Percentiles rank a stretch among this genome's conserved stretches.
Evolutionary conservation across 2,797 vertebrate species (phyloP).

Genomic region (Chrosomus eos): DNA sequence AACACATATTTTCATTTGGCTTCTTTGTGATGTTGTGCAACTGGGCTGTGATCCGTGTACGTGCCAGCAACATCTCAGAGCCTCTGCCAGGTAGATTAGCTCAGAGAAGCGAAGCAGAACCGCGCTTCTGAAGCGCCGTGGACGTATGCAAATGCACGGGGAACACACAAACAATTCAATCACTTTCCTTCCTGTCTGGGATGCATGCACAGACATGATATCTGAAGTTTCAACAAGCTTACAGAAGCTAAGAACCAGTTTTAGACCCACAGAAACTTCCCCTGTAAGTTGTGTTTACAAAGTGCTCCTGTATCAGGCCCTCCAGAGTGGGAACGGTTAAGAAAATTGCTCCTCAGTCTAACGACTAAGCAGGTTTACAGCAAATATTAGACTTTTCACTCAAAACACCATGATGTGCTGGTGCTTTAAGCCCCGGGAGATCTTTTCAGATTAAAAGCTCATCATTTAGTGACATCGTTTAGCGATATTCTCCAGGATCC

Average conservation of each 20-base stretch:
- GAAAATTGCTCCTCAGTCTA: constrained; percentile 20
- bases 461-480: background rate
- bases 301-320: constrained; percentile 19
- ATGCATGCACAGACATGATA: constrained; percentile 75
- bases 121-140: constrained; percentile 76
- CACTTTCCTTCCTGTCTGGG: constrained; percentile 74
- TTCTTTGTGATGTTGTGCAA: constrained; percentile 72
- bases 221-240: constrained; percentile 75
- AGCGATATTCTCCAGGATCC: background rate
- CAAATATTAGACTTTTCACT: constrained; percentile 24
- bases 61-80: constrained; percentile 78
- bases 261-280: constrained; percentile 28
- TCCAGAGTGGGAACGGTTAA: constrained; percentile 3
- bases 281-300: background rate
- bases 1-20: constrained; percentile 73
- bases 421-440: background rate
- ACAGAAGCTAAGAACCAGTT: constrained; percentile 64
- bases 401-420: background rate
- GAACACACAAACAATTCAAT: constrained; percentile 81
- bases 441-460: constrained; percentile 21
- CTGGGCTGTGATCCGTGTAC: constrained; percentile 71
- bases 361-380: background rate
- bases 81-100: constrained; percentile 81
- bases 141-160: constrained; percentile 81
- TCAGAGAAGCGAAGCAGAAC: constrained; percentile 81